Evolutionary conservation across 2,888 invertebrate species (phyloP).

Genomic region (Machimus atricapillus): DNA sequence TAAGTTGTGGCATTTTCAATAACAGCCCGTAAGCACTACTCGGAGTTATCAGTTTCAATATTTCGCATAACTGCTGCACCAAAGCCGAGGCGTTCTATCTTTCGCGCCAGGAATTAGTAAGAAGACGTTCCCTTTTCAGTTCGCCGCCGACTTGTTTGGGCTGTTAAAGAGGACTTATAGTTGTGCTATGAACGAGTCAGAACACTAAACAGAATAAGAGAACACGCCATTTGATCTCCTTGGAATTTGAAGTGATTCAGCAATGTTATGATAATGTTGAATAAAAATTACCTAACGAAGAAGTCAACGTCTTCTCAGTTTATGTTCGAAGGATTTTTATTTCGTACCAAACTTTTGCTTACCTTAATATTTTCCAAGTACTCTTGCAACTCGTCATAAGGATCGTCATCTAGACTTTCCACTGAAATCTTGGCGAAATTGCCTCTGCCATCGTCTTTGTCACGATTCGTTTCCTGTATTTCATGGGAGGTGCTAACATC

Average conservation of each 20-base stretch:
- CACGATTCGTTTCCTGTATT: neutral
- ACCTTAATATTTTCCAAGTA: conserved; percentile 62
- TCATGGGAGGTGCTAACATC: neutral
- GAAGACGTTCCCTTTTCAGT: neutral
- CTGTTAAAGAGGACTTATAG: neutral
- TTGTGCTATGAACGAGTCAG: neutral
- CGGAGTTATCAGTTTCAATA: neutral
- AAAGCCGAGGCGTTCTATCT: neutral
- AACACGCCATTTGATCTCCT: neutral
- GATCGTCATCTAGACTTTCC: conserved; percentile 58
- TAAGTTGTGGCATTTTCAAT: conserved; percentile 5
- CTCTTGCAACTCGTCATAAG: conserved; percentile 58
- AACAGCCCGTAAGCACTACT: neutral
- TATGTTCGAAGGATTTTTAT: neutral
- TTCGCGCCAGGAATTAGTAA: neutral
- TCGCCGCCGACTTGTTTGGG: neutral
- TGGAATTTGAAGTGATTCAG: neutral
- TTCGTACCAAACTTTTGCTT: conserved; percentile 45
- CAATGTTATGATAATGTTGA: neutral
- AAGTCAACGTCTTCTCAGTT: neutral
- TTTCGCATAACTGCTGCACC: neutral
- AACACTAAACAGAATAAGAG: neutral
- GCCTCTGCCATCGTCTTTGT: neutral
- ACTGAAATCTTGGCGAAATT: conserved; percentile 24
- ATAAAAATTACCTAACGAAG: neutral